These are phyloP conservation scores for Tachina fera DNA, from an alignment of 2,888 invertebrate genomes.

Conservation along the genomic window DNA sequence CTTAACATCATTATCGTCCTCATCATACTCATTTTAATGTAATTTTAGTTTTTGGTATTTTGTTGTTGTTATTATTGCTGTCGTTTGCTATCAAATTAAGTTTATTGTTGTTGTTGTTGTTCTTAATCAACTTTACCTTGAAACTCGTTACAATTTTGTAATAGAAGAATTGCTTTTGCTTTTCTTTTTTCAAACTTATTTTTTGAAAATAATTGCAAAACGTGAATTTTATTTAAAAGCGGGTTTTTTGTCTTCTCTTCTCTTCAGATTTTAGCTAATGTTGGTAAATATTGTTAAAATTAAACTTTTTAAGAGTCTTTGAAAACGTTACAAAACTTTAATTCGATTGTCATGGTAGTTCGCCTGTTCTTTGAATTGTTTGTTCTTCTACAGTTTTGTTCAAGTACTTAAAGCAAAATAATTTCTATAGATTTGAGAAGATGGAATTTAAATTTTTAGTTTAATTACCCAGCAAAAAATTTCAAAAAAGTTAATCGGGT, in stretches of 20 bases:
- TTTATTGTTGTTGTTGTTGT: slow-evolving; percentile 39
- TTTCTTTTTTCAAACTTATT: slow-evolving; percentile 24
- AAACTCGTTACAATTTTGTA: slow-evolving; percentile 46
- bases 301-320: slow-evolving; percentile 44
- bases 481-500: no score
- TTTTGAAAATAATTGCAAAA: slow-evolving; percentile 61
- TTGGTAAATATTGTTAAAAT: slow-evolving; percentile 53
- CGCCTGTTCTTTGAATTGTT: neutral
- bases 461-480: neutral
- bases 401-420: neutral
- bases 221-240: slow-evolving; percentile 60
- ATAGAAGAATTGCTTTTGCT: neutral
- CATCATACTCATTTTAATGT: slow-evolving; percentile 48
- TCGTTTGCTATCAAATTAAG: slow-evolving; percentile 34
- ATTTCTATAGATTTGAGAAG: neutral
- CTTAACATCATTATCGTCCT: slow-evolving; percentile 49
- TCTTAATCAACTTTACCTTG: slow-evolving; percentile 67
- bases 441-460: neutral
- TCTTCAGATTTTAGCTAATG: slow-evolving; percentile 9
- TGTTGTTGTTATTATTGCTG: neutral
- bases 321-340: slow-evolving; percentile 42
- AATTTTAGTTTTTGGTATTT: slow-evolving; percentile 50
- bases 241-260: neutral
- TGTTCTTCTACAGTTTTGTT: slow-evolving; percentile 3
- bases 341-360: slow-evolving; percentile 57